Percentiles rank a stretch among this genome's conserved stretches.
phyloP scores from a whole-genome alignment of 2,113 vertebrate species.

The Ariopsis seemanni region DNA sequence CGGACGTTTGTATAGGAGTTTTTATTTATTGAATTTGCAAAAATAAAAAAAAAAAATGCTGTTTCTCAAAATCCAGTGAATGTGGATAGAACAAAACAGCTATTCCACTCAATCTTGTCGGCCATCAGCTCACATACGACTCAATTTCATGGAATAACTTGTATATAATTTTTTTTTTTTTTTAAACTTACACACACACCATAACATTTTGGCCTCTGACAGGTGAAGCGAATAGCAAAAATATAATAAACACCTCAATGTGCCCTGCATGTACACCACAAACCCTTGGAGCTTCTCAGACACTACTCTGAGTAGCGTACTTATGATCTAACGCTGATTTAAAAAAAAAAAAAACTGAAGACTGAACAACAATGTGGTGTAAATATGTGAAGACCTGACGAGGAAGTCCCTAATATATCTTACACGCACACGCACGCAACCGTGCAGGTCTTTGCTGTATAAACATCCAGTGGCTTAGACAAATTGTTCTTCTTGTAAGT shows the following conservation, averaged over 20 bases:
- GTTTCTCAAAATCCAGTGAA: too few relatives aligned
- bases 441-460: conserved; percentile 48
- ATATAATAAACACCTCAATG: background rate
- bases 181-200: too few relatives aligned
- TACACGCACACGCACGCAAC: background rate
- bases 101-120: too few relatives aligned
- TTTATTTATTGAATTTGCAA: too few relatives aligned
- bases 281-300: background rate
- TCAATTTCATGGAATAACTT: too few relatives aligned
- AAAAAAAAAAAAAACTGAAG: background rate
- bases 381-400: background rate
- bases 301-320: background rate
- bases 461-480: conserved; percentile 62
- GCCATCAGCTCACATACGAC: too few relatives aligned
- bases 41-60: too few relatives aligned
- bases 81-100: too few relatives aligned
- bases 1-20: too few relatives aligned
- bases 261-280: background rate
- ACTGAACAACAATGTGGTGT: background rate
- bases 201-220: too few relatives aligned
- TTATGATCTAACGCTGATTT: background rate
- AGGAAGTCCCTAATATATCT: background rate
- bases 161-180: too few relatives aligned
- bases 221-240: background rate
- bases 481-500: conserved; percentile 54